A percentile compares a stretch with the other conserved stretches of the same genome.
phyloP scores from a whole-genome alignment of 1,140 invertebrate species.

The Drosophila pandora region DNA sequence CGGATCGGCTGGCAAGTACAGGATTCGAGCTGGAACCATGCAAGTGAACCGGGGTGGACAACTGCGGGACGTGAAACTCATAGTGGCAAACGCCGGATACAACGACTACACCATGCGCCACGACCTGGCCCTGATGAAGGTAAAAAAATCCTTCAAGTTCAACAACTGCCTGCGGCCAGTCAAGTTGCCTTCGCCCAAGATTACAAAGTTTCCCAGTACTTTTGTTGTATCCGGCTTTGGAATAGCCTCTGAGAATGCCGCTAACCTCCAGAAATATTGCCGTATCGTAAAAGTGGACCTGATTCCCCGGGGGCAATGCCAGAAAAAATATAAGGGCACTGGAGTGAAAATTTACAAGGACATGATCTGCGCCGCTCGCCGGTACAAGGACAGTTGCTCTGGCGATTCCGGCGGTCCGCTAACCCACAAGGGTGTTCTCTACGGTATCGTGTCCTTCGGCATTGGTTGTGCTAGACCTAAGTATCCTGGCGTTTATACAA shows the following conservation, averaged over 20 bases:
- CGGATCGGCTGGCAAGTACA: slow-evolving; percentile 1
- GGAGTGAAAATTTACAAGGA: slow-evolving; percentile 38
- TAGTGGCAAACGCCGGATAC: slow-evolving; percentile 34
- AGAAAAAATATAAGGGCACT: slow-evolving; percentile 6
- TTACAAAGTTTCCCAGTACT: slow-evolving; percentile 7
- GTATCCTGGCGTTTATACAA: slow-evolving; percentile 52
- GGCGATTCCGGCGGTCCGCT: slow-evolving; percentile 63
- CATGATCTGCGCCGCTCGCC: slow-evolving; percentile 48
- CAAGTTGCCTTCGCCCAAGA: slow-evolving; percentile 9
- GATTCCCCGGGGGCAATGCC: slow-evolving; percentile 10
- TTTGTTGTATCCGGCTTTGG: slow-evolving; percentile 56
- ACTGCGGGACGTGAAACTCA: slow-evolving; percentile 5
- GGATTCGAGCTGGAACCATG: slow-evolving; percentile 47
- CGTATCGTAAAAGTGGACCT: slow-evolving; percentile 4
- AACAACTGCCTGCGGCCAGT: slow-evolving; percentile 22
- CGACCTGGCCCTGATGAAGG: slow-evolving; percentile 59
- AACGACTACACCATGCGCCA: slow-evolving; percentile 41
- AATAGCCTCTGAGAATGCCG: slow-evolving; percentile 27
- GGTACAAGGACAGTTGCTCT: slow-evolving; percentile 52
- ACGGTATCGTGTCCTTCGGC: slow-evolving; percentile 59
- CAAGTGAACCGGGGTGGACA: slow-evolving; percentile 38
- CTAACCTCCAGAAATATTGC: slow-evolving; percentile 37
- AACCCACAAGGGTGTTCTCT: slow-evolving; percentile 12
- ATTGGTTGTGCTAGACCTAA: slow-evolving; percentile 41
- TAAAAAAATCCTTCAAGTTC: slow-evolving; percentile 28